Conservation (phyloP, 1,140 invertebrate genomes). For the Gerris buenoi region DNA sequence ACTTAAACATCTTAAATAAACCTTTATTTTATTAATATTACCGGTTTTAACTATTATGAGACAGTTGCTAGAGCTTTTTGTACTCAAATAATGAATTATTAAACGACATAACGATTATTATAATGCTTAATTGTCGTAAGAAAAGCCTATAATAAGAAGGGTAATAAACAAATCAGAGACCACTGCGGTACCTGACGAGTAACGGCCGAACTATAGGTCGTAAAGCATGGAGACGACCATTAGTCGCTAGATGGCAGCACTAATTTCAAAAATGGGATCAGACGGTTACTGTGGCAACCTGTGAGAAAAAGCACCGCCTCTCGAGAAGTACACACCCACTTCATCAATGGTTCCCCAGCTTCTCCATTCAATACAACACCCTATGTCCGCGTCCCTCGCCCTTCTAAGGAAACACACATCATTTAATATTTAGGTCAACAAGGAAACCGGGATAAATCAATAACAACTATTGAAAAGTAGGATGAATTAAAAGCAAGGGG, state of each 20-base stretch:
- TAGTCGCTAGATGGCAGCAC: conserved; percentile 2
- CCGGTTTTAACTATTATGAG: too few species aligned
- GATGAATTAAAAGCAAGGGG: too few species aligned
- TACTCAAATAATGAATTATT: too few species aligned
- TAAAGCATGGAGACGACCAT: neutral
- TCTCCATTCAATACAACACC: neutral
- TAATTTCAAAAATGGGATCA: neutral
- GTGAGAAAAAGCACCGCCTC: neutral
- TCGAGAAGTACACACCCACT: conserved; percentile 1
- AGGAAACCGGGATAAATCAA: neutral
- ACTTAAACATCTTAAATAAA: neutral
- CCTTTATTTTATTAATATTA: neutral
- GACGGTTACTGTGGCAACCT: conserved; percentile 1
- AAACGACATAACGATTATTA: too few species aligned
- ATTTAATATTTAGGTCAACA: neutral
- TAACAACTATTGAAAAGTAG: too few species aligned
- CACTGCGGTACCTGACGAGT: neutral
- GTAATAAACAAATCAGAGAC: neutral
- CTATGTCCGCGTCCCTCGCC: neutral
- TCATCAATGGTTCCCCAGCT: neutral
- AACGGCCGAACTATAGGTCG: neutral
- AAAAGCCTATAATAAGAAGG: neutral
- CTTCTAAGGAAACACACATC: neutral
- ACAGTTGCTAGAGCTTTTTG: too few species aligned
- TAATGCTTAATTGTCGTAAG: too few species aligned